Base-by-base conservation (phyloP, 2,113 vertebrate species). In the Canis aureus region DNA sequence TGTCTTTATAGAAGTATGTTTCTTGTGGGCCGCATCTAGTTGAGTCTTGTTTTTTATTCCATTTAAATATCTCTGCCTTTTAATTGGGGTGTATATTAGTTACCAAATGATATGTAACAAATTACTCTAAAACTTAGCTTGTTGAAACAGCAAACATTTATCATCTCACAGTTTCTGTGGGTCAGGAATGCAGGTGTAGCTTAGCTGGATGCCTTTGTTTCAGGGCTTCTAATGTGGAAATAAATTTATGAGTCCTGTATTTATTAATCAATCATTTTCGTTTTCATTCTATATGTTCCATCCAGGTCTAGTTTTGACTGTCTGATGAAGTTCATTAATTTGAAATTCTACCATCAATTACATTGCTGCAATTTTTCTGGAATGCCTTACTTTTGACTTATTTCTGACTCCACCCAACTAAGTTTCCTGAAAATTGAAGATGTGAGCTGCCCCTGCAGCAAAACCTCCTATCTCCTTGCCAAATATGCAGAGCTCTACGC, bases 301-400 rank as follows among this genome's bases (percentile, higher is more conserved):
- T 64, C 38, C 43, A 93, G 55, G 11, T 86, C 32, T 64, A 78
- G 32, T 53, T 76, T 43, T 64, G 11, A 76, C 49, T 66, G 49
- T 66, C 32, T 4, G 64, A 32, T 66, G 15, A 87, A 60, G 23
- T 55, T 82, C 67, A 51, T 76, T 64, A 78, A 71, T 57, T 94
- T 59, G 60, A 35, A 71, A 88, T 32, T 64, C 27, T 71, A 62
- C 51, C n/a, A 83, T 55, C 60, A 76, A 57, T 64, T 81, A 49
- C 49, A 49, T 29, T 67, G 20, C 22, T 13, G 29, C 43, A 20
- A 11, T 88, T 23, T 57, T 91, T 91, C 49, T 87, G 13, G 2
- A 69, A 78, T 69, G 62, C 32, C 60, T 94, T 55, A 78, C 67
- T 94, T 87, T 76, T 67, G 80, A 81, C n/a, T 87, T 59, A 60